phyloP scores from a whole-genome alignment of 2,888 invertebrate species.

The Thymelicus acteon region DNA sequence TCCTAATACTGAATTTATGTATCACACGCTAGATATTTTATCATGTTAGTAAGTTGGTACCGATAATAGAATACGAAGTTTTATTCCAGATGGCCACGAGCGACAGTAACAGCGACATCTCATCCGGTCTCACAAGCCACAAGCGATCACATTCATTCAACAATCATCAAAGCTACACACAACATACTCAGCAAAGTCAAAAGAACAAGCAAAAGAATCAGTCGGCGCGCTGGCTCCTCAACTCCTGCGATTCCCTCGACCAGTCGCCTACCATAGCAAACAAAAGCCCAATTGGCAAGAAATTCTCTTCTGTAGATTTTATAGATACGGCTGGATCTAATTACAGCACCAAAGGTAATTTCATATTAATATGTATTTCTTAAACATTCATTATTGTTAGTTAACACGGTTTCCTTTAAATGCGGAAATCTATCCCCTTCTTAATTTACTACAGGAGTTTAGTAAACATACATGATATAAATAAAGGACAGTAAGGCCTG shows the following conservation, averaged over 20 bases:
- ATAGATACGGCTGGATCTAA: slow-evolving; percentile 82
- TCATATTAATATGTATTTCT: background rate
- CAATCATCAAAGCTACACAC: slow-evolving; percentile 88
- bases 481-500: too few relatives aligned
- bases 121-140: slow-evolving; percentile 85
- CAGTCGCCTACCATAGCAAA: slow-evolving; percentile 74
- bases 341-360: slow-evolving; percentile 83
- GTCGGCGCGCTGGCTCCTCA: slow-evolving; percentile 79
- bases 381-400: too few relatives aligned
- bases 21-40: background rate
- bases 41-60: background rate
- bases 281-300: slow-evolving; percentile 83
- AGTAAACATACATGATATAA: too few relatives aligned
- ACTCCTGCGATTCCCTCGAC: slow-evolving; percentile 81
- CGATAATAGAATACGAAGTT: background rate
- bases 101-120: slow-evolving; percentile 82
- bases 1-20: too few relatives aligned
- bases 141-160: slow-evolving; percentile 89
- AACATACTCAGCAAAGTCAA: slow-evolving; percentile 85
- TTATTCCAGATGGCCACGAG: slow-evolving; percentile 87
- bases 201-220: slow-evolving; percentile 87
- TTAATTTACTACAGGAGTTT: too few relatives aligned
- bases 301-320: slow-evolving; percentile 84
- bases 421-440: too few relatives aligned
- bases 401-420: too few relatives aligned